phyloP scores from a whole-genome alignment of 2,888 invertebrate genomes.

The Pharmacophagus antenor region DNA sequence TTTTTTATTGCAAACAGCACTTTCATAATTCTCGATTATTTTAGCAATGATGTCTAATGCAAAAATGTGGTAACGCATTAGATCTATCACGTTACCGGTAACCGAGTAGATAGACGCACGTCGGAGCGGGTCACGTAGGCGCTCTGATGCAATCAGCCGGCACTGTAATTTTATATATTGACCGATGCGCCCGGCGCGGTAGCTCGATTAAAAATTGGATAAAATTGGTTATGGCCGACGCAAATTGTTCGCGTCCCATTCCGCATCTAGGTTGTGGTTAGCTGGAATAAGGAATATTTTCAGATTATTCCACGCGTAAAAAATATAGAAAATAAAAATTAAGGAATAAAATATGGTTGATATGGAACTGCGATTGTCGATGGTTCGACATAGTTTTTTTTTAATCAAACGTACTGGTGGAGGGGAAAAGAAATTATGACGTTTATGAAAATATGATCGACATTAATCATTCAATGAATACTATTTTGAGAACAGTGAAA shows the following conservation, averaged over 20 bases:
- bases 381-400: too few relatives aligned
- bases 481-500: too few relatives aligned
- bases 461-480: too few relatives aligned
- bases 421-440: too few relatives aligned
- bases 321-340: not conserved
- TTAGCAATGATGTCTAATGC: too few relatives aligned
- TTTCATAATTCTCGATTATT: too few relatives aligned
- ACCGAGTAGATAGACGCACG: constrained; percentile 20
- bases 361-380: not conserved
- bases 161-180: constrained; percentile 77
- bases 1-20: too few relatives aligned
- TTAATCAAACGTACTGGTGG: too few relatives aligned
- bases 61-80: not conserved
- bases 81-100: constrained; percentile 24
- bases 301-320: constrained; percentile 11
- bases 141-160: constrained; percentile 63
- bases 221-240: constrained; percentile 63
- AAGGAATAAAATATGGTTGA: not conserved
- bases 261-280: constrained; percentile 21
- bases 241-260: constrained; percentile 31
- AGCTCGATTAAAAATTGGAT: constrained; percentile 73
- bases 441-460: too few relatives aligned
- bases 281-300: constrained; percentile 31
- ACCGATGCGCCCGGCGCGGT: constrained; percentile 57
- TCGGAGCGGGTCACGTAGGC: constrained; percentile 52